phyloP scores from a whole-genome alignment of 2,888 invertebrate genomes.

The Scaeva pyrastri region DNA sequence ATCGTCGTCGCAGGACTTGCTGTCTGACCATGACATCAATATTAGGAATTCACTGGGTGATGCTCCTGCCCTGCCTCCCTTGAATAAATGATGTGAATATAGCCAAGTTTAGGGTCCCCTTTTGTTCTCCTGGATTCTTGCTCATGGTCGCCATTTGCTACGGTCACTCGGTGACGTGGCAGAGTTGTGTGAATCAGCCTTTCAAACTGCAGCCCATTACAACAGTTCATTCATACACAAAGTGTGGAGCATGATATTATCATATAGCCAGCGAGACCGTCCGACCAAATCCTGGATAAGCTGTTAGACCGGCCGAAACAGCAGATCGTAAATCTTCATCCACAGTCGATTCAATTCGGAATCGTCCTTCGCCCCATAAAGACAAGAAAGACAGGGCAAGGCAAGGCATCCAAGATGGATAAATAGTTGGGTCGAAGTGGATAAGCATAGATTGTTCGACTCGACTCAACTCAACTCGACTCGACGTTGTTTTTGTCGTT shows the following conservation, averaged over 20 bases:
- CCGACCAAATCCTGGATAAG: slow-evolving; percentile 22
- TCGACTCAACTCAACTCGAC: too few species aligned
- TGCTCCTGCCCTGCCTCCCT: slow-evolving; percentile 8
- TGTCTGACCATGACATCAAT: slow-evolving; percentile 74
- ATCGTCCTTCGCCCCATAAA: slow-evolving; percentile 45
- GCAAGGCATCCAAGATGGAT: slow-evolving; percentile 61
- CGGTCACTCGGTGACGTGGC: slow-evolving; percentile 64
- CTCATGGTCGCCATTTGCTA: slow-evolving; percentile 31
- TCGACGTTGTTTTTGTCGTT: too few species aligned
- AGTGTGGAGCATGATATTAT: not conserved
- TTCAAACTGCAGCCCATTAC: slow-evolving; percentile 23
- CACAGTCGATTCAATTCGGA: slow-evolving; percentile 67
- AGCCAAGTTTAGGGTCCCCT: slow-evolving; percentile 11
- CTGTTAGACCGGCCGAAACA: slow-evolving; percentile 3
- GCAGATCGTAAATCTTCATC: slow-evolving; percentile 68
- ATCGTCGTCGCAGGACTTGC: too few species aligned
- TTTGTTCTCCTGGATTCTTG: slow-evolving; percentile 47
- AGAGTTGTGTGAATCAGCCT: slow-evolving; percentile 58
- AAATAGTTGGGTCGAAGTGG: slow-evolving; percentile 58
- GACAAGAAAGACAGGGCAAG: slow-evolving; percentile 44
- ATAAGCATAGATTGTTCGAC: slow-evolving; percentile 63
- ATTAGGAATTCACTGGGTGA: slow-evolving; percentile 56
- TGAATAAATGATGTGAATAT: slow-evolving; percentile 55
- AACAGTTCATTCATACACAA: not conserved
- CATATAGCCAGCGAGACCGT: not conserved